A percentile compares a stretch with the other conserved stretches of the same genome.
Conservation (phyloP, 2,888 invertebrate genomes). For the Saturnia japonica region DNA sequence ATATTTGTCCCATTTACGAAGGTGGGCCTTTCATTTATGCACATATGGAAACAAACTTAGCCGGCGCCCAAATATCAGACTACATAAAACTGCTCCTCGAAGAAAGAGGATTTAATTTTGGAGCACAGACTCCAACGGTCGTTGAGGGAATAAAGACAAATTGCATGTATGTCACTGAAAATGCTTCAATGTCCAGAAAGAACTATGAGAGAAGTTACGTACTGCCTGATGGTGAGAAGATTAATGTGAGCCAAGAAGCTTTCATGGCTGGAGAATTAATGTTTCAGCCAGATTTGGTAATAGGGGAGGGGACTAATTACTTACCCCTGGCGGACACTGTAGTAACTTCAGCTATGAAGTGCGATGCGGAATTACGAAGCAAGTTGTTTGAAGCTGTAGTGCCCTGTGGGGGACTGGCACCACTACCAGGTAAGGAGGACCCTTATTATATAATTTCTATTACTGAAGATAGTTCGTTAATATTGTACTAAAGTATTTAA, state of each 20-base stretch:
- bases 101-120: constrained; percentile 39
- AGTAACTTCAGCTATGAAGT: constrained; percentile 45
- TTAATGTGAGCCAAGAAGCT: constrained; percentile 56
- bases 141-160: constrained; percentile 47
- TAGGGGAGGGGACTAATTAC: constrained; percentile 32
- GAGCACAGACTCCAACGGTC: constrained; percentile 30
- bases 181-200: constrained; percentile 36
- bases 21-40: constrained; percentile 60
- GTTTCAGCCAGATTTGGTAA: constrained; percentile 55
- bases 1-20: constrained; percentile 62
- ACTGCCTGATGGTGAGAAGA: constrained; percentile 48
- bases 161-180: constrained; percentile 45
- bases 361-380: constrained; percentile 52
- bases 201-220: constrained; percentile 38
- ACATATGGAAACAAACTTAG: constrained; percentile 51
- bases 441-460: background rate
- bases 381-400: constrained; percentile 52
- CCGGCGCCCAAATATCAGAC: constrained; percentile 45
- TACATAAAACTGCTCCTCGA: constrained; percentile 46
- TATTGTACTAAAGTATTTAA: background rate
- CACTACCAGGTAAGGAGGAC: constrained; percentile 36
- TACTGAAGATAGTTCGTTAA: background rate
- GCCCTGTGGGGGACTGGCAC: constrained; percentile 57
- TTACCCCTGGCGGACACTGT: constrained; percentile 53
- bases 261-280: constrained; percentile 56